Conservation (phyloP, 1,140 invertebrate genomes). For the Trichonephila inaurata region DNA sequence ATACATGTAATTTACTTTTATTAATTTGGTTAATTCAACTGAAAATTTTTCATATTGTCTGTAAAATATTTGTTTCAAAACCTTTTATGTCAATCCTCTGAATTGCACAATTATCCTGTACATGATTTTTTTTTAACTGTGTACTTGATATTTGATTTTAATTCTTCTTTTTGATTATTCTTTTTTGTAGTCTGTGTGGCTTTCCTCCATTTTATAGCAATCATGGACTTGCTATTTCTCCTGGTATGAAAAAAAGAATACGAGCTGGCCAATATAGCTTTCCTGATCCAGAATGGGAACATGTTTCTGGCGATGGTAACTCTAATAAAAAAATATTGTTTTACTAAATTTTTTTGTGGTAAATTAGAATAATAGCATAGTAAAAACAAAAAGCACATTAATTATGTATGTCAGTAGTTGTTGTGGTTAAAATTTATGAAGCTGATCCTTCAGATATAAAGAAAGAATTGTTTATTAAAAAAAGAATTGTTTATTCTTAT, state of each 20-base stretch:
- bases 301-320: conserved; percentile 92
- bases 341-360: no score
- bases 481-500: no score
- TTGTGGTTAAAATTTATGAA: no score
- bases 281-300: conserved; percentile 96
- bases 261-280: conserved; percentile 98
- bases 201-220: conserved; percentile 99
- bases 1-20: no score
- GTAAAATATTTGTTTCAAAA: no score
- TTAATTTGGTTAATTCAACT: no score
- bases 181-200: conserved; percentile 89
- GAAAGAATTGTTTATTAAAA: no score
- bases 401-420: neutral
- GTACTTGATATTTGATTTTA: neutral
- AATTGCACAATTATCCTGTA: no score
- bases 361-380: no score
- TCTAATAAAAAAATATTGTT: neutral
- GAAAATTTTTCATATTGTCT: no score
- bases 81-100: no score
- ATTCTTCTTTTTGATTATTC: conserved; percentile 69
- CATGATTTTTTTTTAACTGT: neutral
- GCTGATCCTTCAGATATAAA: no score
- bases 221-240: conserved; percentile 97
- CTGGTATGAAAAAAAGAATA: conserved; percentile 99
- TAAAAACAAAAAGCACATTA: neutral